Evolutionary conservation across 1,140 invertebrate species (phyloP).

Genomic region (Euura saliciscinereae): DNA sequence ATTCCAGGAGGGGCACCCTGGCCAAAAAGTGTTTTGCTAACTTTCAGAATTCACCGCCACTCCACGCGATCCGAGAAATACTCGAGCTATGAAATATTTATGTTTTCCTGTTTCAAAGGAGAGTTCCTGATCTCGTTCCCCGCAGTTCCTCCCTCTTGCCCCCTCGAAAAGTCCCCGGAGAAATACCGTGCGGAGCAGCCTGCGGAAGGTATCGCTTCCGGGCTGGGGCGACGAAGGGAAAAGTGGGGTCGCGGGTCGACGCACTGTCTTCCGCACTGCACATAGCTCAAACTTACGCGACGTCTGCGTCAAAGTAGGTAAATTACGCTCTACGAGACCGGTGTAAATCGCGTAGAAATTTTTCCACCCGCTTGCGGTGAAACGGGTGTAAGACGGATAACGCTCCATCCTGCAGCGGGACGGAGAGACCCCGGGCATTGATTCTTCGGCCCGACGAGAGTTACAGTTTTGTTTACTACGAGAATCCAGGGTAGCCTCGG

Average conservation of each 20-base stretch:
- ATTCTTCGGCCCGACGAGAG: constrained; percentile 55
- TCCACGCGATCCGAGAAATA: background rate
- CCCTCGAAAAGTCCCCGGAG: constrained; percentile 29
- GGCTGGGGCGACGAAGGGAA: background rate
- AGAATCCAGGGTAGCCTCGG: constrained; percentile 46
- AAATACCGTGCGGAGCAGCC: constrained; percentile 27
- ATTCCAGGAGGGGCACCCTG: background rate
- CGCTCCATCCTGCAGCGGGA: background rate
- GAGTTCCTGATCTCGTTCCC: constrained; percentile 13
- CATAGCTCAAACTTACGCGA: background rate
- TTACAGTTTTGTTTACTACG: constrained; percentile 62
- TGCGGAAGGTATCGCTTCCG: constrained; percentile 13
- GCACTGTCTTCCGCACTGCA: background rate
- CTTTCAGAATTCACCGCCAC: constrained; percentile 12
- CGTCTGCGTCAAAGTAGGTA: background rate
- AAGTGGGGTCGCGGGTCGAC: background rate
- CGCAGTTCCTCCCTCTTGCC: background rate
- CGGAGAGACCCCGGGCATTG: constrained; percentile 37
- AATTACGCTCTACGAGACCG: too few relatives aligned
- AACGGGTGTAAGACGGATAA: background rate
- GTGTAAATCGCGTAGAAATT: too few relatives aligned
- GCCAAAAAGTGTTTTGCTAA: constrained; percentile 7
- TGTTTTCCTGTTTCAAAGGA: constrained; percentile 25
- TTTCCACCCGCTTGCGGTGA: too few relatives aligned
- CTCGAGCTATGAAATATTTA: constrained; percentile 24